These are phyloP conservation scores for Mugil cephalus DNA, from an alignment of 2,113 vertebrate genomes.

Conservation along the genomic window DNA sequence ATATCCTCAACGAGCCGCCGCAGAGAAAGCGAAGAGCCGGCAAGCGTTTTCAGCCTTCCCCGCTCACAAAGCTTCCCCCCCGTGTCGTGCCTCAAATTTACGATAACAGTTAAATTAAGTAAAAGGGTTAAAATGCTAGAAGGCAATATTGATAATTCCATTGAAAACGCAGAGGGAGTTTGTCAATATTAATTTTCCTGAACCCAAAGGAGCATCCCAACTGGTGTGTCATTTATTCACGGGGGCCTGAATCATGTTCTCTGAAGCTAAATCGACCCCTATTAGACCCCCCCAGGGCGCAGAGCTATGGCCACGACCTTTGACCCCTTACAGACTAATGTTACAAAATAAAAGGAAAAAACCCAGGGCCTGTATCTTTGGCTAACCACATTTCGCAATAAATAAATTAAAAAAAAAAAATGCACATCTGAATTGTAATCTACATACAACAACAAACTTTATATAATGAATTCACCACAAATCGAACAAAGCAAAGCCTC, in stretches of 20 bases:
- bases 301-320: constrained; percentile 73
- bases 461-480: neutral
- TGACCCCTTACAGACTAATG: constrained; percentile 72
- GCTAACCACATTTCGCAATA: constrained; percentile 20
- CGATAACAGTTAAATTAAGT: constrained; percentile 85
- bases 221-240: constrained; percentile 85
- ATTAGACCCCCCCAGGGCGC: constrained; percentile 70
- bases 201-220: constrained; percentile 84
- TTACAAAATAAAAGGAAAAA: constrained; percentile 42
- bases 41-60: constrained; percentile 49
- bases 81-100: constrained; percentile 79
- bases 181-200: constrained; percentile 89
- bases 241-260: constrained; percentile 80
- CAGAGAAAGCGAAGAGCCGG: constrained; percentile 68
- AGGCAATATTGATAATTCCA: constrained; percentile 87
- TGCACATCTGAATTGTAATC: constrained; percentile 25
- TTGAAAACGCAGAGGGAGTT: constrained; percentile 83
- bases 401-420: neutral
- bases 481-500: constrained; percentile 31
- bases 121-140: constrained; percentile 86
- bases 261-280: constrained; percentile 78
- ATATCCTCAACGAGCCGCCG: constrained; percentile 61
- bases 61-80: constrained; percentile 51
- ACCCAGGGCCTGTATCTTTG: constrained; percentile 38
- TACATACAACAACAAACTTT: constrained; percentile 6